phyloP scores from a whole-genome alignment of 2,113 vertebrate genomes.

The Lonchura striata region DNA sequence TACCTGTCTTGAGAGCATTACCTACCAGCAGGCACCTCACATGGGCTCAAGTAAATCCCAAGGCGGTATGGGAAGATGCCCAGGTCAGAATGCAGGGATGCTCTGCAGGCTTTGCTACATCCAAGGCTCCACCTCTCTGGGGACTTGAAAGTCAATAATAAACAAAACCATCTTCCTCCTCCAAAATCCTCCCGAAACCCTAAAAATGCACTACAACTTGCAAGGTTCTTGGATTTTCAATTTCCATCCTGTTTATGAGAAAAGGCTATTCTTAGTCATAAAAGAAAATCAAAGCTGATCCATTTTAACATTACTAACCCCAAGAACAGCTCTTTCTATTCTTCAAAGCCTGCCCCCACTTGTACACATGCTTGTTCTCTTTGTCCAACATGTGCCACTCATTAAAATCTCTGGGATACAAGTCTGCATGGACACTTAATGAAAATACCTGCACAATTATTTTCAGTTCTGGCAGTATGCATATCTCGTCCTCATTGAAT shows the following conservation, averaged over 20 bases:
- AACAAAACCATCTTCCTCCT: not conserved
- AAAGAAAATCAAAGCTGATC: not conserved
- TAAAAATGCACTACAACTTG: not conserved
- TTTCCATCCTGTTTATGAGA: not conserved
- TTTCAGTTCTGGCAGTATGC: not conserved
- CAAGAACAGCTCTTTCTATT: not conserved
- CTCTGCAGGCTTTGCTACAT: not conserved
- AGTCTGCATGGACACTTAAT: rapidly evolving
- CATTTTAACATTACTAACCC: not conserved
- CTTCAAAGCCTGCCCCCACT: not conserved
- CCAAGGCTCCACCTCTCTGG: not conserved
- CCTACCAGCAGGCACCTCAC: not conserved
- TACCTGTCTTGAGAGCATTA: not conserved
- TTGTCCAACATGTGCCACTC: not conserved
- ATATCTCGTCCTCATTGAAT: not conserved
- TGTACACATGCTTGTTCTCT: not conserved
- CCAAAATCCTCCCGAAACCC: not conserved
- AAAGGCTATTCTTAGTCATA: not conserved
- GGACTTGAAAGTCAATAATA: not conserved
- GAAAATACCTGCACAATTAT: not conserved
- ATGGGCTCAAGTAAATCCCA: not conserved
- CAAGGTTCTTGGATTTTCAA: not conserved
- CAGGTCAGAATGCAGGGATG: not conserved
- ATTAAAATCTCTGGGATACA: not conserved
- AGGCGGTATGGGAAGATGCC: not conserved